phyloP scores from a whole-genome alignment of 2,113 vertebrate species.

The Brachypteracias leptosomus region DNA sequence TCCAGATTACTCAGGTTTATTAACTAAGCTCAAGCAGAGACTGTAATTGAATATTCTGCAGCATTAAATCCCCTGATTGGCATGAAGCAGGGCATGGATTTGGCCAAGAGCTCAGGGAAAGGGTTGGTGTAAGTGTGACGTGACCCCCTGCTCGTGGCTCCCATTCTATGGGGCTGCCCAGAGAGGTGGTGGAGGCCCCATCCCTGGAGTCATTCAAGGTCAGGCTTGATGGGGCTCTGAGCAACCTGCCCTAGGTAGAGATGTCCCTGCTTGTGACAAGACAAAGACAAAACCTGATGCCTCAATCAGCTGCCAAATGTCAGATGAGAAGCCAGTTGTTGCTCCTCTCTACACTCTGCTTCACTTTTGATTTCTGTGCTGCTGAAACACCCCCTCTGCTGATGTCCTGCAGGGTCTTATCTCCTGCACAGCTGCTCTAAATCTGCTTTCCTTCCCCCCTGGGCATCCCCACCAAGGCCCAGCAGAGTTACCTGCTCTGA shows the following conservation, averaged over 20 bases:
- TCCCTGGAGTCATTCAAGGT: too few species aligned
- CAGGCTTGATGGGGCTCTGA: too few species aligned
- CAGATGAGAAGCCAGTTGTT: neutral
- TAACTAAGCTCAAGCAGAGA: neutral
- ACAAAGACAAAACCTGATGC: neutral
- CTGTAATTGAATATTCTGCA: neutral
- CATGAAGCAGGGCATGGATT: neutral
- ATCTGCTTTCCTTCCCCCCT: conserved; percentile 53
- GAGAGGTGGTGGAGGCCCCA: too few species aligned
- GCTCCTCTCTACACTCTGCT: conserved; percentile 49
- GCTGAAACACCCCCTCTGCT: conserved; percentile 52
- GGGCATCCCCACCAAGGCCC: conserved; percentile 6
- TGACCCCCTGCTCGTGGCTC: neutral
- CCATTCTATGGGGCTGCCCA: too few species aligned
- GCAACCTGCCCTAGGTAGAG: too few species aligned
- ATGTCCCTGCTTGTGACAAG: too few species aligned
- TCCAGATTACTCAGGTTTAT: neutral
- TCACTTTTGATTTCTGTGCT: conserved; percentile 63
- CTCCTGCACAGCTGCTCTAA: conserved; percentile 10
- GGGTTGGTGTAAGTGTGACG: neutral
- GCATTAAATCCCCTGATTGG: neutral
- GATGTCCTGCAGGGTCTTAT: conserved; percentile 2
- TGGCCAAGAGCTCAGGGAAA: neutral
- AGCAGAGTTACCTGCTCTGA: conserved; percentile 51
- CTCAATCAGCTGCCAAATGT: neutral